Percentiles rank a stretch among this genome's conserved stretches.
phyloP scores from a whole-genome alignment of 2,113 vertebrate species.

The Formicarius rufipectus region DNA sequence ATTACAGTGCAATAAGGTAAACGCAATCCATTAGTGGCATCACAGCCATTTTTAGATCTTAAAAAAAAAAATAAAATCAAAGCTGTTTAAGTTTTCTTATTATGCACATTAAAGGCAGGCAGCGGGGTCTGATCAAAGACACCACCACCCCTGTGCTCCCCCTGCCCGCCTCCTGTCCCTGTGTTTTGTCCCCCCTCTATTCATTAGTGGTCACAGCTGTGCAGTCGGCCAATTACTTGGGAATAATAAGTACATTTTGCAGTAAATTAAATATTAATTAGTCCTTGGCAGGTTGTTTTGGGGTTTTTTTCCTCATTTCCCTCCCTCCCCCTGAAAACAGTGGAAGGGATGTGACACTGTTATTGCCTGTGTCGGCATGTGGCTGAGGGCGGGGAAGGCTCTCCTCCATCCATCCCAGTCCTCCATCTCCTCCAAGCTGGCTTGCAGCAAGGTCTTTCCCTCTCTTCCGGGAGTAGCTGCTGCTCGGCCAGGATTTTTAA shows the following conservation, averaged over 20 bases:
- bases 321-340: slow-evolving; percentile 1
- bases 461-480: neutral
- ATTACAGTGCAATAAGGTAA: slow-evolving; percentile 67
- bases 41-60: slow-evolving; percentile 32
- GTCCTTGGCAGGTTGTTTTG: slow-evolving; percentile 60
- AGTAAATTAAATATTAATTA: slow-evolving; percentile 83
- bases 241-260: slow-evolving; percentile 79
- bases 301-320: neutral
- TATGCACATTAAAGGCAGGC: slow-evolving; percentile 59
- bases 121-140: slow-evolving; percentile 51
- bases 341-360: neutral
- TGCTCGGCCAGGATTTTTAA: neutral
- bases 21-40: slow-evolving; percentile 51
- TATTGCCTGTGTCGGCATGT: neutral
- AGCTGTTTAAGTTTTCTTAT: slow-evolving; percentile 68
- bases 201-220: slow-evolving; percentile 77
- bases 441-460: neutral
- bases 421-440: neutral
- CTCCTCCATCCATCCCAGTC: neutral
- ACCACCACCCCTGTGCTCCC: neutral
- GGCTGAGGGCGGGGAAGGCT: neutral
- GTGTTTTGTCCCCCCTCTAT: slow-evolving; percentile 31
- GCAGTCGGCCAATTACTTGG: slow-evolving; percentile 70
- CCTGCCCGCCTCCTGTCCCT: neutral
- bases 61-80: slow-evolving; percentile 3